Evolutionary conservation across 2,113 vertebrate genomes (phyloP).

Genomic region (Noturus placidus): DNA sequence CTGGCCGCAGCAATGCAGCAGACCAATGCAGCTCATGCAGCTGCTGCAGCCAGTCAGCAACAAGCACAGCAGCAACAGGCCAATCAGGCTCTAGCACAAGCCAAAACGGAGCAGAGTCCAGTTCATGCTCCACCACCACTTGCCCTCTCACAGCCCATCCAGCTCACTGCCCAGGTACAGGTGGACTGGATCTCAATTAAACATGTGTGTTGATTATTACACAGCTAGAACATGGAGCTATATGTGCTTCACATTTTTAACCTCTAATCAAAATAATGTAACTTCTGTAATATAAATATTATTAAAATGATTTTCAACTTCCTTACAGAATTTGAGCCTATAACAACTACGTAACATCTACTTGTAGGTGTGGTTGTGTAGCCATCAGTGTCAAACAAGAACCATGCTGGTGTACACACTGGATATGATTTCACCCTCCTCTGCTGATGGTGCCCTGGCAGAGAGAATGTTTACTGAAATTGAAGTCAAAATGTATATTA

Average conservation of each 20-base stretch:
- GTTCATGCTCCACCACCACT: slow-evolving; percentile 71
- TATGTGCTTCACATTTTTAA: not conserved
- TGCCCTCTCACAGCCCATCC: slow-evolving; percentile 86
- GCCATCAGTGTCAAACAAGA: not conserved
- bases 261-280: not conserved
- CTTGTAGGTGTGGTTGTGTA: not conserved
- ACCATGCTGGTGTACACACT: not conserved
- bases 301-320: not conserved
- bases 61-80: slow-evolving; percentile 60
- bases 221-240: not conserved
- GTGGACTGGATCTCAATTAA: not conserved
- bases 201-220: not conserved
- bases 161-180: slow-evolving; percentile 88
- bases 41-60: slow-evolving; percentile 66
- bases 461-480: not conserved
- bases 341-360: not conserved
- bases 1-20: slow-evolving; percentile 86
- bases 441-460: not conserved
- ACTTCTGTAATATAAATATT: not conserved
- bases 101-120: slow-evolving; percentile 67
- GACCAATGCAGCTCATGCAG: slow-evolving; percentile 79
- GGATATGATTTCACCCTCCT: not conserved
- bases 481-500: not conserved
- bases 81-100: slow-evolving; percentile 44
- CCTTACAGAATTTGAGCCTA: not conserved